Evolutionary conservation across 2,888 invertebrate genomes (phyloP), one percentile per base, ranked within the genome.

Genomic region (Stenchaetothrips biformis): DNA sequence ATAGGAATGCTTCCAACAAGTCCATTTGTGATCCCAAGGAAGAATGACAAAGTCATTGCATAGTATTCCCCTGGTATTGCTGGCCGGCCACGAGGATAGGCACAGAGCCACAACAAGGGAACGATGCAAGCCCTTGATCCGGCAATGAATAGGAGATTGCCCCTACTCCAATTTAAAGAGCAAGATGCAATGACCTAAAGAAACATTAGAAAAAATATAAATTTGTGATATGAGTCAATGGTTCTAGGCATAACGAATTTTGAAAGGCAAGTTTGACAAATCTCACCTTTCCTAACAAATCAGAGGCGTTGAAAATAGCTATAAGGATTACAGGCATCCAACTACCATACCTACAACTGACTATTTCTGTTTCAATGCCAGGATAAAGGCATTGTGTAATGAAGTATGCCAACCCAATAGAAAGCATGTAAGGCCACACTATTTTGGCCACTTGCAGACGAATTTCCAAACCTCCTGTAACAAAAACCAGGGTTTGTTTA

Each of bases 261-360:
- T 37, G 37, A 37, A 37, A 1, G 1, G 37, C 37, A 37, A 37
- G 37, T 37, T 59, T 13, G 13, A 18, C 13, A 9, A 79, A 25
- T 80, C 80, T 83, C 87, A 95, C 92, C 89, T 94, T 94, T 83
- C 97, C 97, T 82, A 95, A 88, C 21, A 96, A 91, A 87, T 97
- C 97, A 79, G 94, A 93, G 6, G 92, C 90, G 85, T 97, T 97
- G 86, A 97, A 97, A 13, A 93, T 90, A 0, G 95, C 92, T 95
- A 97, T 96, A 81, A 97, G 89, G 77, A 96, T 88, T 49, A 97
- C 95, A 0, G 97, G 96, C 94, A 96, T 95, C 96, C 97, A 97
- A 2, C 92, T 91, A 21, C 92, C 92, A 74, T 95, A 91, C 47
- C 90, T 90, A 85, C 96, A 96, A 81, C 95, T 95, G 18, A 92